Evolutionary conservation across 2,113 vertebrate genomes (phyloP), one percentile per base, ranked within the genome.

Genomic region (Clupea harengus): DNA sequence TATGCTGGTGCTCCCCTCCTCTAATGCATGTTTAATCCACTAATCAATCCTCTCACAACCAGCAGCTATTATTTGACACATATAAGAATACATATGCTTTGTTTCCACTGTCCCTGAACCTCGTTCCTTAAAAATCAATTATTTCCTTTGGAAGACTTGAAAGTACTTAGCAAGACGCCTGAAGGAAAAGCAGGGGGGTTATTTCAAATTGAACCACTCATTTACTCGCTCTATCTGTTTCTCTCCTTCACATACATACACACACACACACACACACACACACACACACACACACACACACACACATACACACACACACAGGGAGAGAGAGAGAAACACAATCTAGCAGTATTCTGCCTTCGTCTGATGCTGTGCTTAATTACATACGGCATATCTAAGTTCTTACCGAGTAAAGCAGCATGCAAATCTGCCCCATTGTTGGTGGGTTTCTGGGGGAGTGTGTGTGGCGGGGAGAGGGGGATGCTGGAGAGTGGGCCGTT

Each of bases 131-230:
- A 86, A 97, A 97, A 97, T 97, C 97, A 97, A 97, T 97, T 97
- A 97, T 97, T 97, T 97, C 96, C 95, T 96, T 95, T 97, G 96
- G 97, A 97, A 97, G 97, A 97, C 97, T 97, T 97, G 96, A 97
- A 97, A 97, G 97, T 97, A 96, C 96, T 97, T 97, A 97, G 96
- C 95, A 95, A 96, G 95, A 95, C 86, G 96, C 92, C 96, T 93
- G 96, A 94, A 96, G 96, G 96, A 96, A 78, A 97, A 96, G 96
- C 97, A 96, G 95, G 95, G 39, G 96, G 96, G 96, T 97, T 96
- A 97, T 97, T 97, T 96, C 97, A 97, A 97, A 97, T 97, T 97
- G 96, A 97, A 97, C 97, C 96, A 96, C 96, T 97, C 96, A 97
- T 97, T 97, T 90, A 81, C 13, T 78, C 72, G 28, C 28, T 78